Base-by-base conservation (phyloP, 2,797 vertebrate species). In the Argyrosomus regius region DNA sequence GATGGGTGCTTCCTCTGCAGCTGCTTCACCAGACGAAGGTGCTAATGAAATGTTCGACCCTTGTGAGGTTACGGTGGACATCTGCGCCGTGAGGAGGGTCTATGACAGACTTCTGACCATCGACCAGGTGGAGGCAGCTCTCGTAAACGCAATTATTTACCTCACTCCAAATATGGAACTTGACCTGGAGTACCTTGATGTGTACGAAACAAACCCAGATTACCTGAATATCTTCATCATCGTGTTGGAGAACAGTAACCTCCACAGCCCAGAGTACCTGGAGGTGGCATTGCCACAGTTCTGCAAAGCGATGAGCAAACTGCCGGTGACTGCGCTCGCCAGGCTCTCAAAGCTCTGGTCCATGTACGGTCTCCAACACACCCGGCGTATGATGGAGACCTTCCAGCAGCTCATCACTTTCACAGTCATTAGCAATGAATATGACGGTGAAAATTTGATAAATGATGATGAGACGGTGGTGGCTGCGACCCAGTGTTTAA, bases 361-460 rank as follows among this genome's bases (percentile, higher is more conserved):
- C 1, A 94, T 87, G 22, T 98, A 96, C 50, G 96, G 93, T 9
- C 94, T 96, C 6, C 94, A 95, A 9, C 97, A 98, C 91, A 94
- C 98, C 83, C 96, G 97, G 39, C 96, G 97, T 56, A 97, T 99
- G 96, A 97, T 97, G 95, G 98, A 99, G 93, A 99, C 98, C 16
- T 99, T 99, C 95, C 98, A 99, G 89, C 98, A 99, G 88, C 96
- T 99, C 84, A 99, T 99, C 86, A 99, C 98, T 6, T 99, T 97
- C 95, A 99, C 98, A 20, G 96, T 99, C 31, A 96, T 99, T 94
- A 99, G 98, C 94, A 99, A 97, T 4, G 98, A 99, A 77, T 99
- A 99, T 50, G 96, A 96, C 78, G 93, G 93, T 7, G 97, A 97
- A 12, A 97, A 97, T 82, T 95, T 99, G 76, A 97, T 99, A 24